These are phyloP conservation scores for Gadus chalcogrammus DNA, from an alignment of 2,113 vertebrate species.

Conservation along the genomic window DNA sequence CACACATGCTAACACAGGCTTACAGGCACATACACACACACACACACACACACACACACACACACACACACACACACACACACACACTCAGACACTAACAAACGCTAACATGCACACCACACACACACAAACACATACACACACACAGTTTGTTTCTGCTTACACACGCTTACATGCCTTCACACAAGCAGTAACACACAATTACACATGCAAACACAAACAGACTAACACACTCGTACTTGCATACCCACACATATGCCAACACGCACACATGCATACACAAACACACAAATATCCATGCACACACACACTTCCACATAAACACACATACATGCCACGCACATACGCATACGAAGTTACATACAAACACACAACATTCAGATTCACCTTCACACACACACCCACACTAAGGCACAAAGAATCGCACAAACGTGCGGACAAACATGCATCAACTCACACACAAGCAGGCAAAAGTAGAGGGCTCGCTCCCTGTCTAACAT, in stretches of 20 bases:
- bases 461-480: neutral
- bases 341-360: neutral
- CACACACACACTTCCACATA: neutral
- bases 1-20: neutral
- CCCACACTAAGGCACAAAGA: conserved; percentile 6
- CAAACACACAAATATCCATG: too few species aligned
- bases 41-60: neutral
- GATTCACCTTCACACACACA: neutral
- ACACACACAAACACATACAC: neutral
- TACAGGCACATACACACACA: conserved; percentile 11
- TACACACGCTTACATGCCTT: neutral
- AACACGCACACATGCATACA: neutral
- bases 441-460: neutral
- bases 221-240: conserved; percentile 9
- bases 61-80: conserved; percentile 5
- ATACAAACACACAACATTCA: too few species aligned
- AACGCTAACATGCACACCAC: neutral
- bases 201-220: conserved; percentile 11
- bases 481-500: conserved; percentile 41
- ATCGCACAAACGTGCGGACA: conserved; percentile 13
- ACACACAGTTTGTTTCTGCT: too few species aligned
- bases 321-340: conserved; percentile 7
- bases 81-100: neutral
- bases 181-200: neutral
- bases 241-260: neutral